Evolutionary conservation across 2,113 vertebrate species (phyloP), one percentile per base, ranked within the genome.

Genomic region (Petrocephalus microphthalmus): DNA sequence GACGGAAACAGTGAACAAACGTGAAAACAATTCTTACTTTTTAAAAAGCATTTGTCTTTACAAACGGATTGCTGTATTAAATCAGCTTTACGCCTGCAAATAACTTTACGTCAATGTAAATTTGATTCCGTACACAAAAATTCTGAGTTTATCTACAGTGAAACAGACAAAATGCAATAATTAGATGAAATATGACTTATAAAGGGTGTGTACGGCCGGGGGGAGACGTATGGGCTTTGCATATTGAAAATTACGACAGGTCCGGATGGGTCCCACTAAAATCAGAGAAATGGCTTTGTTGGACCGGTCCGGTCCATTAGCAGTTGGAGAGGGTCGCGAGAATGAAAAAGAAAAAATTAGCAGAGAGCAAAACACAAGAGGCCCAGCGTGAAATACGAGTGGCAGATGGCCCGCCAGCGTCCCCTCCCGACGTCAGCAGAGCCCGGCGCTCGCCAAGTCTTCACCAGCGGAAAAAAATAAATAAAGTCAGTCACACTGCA

Each of bases 361-460:
- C 71, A 78, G 33, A 52, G 51, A 51, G 47, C 71, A 33, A 71
- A 88, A 88, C n/a, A 47, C 71, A 60, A 57, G 13, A 51, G 8
- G 15, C 84, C 60, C 84, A 45, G 84, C 88, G 25, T 85, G 88
- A 54, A 42, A 45, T 25, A 37, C 64, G 42, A 78, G 56, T 11
- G 84, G 78, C 88, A 88, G 88, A 88, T 88, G 88, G 88, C 45
- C 51, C 56, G 17, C 71, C 82, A 19, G 2, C 17, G 82, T 53
- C 83, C 37, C 82, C 45, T 19, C 82, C 6, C 57, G 29, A 51
- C n/a, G 57, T 85, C 82, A 88, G 81, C 54, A 29, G n/a, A 88
- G 81, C 37, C 42, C 56, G 54, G 19, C 45, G 8, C 42, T 25
- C 45, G 52, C 78, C 37, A 56, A 60, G 20, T 37, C 13, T 42